A percentile compares a stretch with the other conserved stretches of the same genome.
Evolutionary conservation across 2,888 invertebrate genomes (phyloP).

Genomic region (Pinctada fucata): DNA sequence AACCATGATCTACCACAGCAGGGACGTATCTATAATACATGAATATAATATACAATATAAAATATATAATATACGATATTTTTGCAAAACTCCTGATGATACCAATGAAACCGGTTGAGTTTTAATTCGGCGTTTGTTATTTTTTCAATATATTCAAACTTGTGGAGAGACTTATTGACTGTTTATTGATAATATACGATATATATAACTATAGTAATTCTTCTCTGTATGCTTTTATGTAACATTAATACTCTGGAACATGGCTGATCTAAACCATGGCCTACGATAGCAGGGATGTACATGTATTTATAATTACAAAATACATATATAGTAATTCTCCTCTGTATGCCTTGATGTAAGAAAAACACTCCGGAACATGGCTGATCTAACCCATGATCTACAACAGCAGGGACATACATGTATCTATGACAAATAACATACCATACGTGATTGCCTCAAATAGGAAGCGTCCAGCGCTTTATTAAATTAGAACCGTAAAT

Average conservation of each 20-base stretch:
- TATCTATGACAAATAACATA: slow-evolving; percentile 76
- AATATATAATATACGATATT: not conserved
- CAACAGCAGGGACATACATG: slow-evolving; percentile 96
- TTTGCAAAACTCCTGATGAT: no score
- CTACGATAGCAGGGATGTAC: slow-evolving; percentile 96
- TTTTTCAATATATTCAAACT: no score
- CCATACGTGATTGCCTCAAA: no score
- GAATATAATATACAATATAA: not conserved
- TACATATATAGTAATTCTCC: slow-evolving; percentile 96
- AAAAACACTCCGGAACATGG: slow-evolving; percentile 95
- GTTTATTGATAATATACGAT: not conserved
- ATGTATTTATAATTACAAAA: slow-evolving; percentile 79
- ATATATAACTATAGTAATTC: slow-evolving; percentile 88
- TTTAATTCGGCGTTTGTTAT: no score
- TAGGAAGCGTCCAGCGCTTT: no score
- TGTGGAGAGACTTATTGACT: no score
- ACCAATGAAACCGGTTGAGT: no score
- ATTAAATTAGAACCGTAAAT: no score
- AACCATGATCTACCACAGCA: slow-evolving; percentile 95
- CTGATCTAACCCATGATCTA: slow-evolving; percentile 96
- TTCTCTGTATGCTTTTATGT: slow-evolving; percentile 98
- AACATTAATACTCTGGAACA: slow-evolving; percentile 96
- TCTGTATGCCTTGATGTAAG: slow-evolving; percentile 98
- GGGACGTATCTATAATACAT: slow-evolving; percentile 86
- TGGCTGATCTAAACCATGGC: slow-evolving; percentile 96